These are phyloP conservation scores for Agonopterix alstromeriana DNA, from an alignment of 2,888 invertebrate species.

Conservation along the genomic window DNA sequence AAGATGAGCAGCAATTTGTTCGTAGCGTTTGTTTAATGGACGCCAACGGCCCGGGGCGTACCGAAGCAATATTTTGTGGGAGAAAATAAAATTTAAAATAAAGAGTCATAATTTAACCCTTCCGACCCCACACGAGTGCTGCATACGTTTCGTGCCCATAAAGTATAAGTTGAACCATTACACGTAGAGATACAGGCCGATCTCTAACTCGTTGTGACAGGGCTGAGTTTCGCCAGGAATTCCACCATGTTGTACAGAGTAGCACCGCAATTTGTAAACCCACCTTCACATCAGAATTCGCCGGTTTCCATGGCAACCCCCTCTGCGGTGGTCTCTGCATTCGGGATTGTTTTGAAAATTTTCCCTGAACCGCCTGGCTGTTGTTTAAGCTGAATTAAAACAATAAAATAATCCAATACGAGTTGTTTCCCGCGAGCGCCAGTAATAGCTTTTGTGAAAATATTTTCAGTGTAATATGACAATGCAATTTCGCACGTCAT, in stretches of 20 bases:
- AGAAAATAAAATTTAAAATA: constrained; percentile 59
- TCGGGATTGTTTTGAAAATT: constrained; percentile 60
- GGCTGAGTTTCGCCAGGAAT: constrained; percentile 11
- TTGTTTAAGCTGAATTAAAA: constrained; percentile 63
- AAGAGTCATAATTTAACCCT: constrained; percentile 56
- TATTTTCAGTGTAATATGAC: constrained; percentile 30
- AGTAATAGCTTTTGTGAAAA: constrained; percentile 33
- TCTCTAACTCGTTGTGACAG: constrained; percentile 6
- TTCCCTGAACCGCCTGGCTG: constrained; percentile 36
- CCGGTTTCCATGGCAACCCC: constrained; percentile 65
- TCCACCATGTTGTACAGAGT: constrained; percentile 32
- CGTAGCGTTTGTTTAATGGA: constrained; percentile 31
- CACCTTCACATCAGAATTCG: constrained; percentile 57
- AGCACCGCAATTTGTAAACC: constrained; percentile 40
- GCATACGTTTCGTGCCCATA: constrained; percentile 37
- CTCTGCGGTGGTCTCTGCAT: constrained; percentile 49
- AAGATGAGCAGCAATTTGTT: constrained; percentile 35
- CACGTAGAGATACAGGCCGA: constrained; percentile 21
- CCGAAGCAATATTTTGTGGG: constrained; percentile 25
- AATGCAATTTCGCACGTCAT: constrained; percentile 7
- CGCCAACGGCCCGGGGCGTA: constrained; percentile 33
- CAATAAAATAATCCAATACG: constrained; percentile 55
- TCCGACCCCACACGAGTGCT: constrained; percentile 39
- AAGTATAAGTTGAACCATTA: constrained; percentile 32
- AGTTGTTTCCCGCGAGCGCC: constrained; percentile 20